phyloP scores from a whole-genome alignment of 1,140 invertebrate genomes.

The Ceratoteleas bidentatus region DNA sequence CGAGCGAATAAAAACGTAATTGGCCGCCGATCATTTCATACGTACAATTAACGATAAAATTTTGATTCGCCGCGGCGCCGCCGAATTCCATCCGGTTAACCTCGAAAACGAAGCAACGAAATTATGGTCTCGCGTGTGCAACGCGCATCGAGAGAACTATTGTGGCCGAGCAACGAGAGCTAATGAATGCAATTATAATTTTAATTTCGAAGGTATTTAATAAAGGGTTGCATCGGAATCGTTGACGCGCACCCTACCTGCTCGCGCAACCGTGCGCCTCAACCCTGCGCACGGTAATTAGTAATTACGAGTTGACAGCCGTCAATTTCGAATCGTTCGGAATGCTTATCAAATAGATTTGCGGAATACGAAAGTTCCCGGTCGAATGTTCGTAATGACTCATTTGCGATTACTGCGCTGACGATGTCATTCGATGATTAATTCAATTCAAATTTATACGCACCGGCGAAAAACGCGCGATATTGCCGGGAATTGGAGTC shows the following conservation, averaged over 20 bases:
- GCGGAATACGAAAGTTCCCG: conserved; percentile 37
- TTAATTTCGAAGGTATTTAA: conserved; percentile 82
- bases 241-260: conserved; percentile 63
- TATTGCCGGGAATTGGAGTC: conserved; percentile 29
- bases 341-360: conserved; percentile 66
- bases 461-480: conserved; percentile 16
- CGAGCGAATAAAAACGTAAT: conserved; percentile 42
- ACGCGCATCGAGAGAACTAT: conserved; percentile 64
- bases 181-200: conserved; percentile 82
- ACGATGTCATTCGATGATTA: conserved; percentile 51
- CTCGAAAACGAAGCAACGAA: conserved; percentile 49
- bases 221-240: conserved; percentile 77
- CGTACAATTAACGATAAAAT: conserved; percentile 61
- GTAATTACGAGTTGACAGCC: conserved; percentile 79
- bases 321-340: conserved; percentile 65
- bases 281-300: conserved; percentile 77
- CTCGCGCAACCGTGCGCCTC: conserved; percentile 65
- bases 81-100: conserved; percentile 61
- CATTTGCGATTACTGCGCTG: conserved; percentile 48
- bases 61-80: conserved; percentile 40
- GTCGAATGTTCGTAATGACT: conserved; percentile 49
- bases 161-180: conserved; percentile 63
- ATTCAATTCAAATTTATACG: conserved; percentile 51
- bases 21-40: conserved; percentile 34
- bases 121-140: conserved; percentile 35